Conservation (phyloP, 2,797 vertebrate genomes). For the Liparis tanakae region DNA sequence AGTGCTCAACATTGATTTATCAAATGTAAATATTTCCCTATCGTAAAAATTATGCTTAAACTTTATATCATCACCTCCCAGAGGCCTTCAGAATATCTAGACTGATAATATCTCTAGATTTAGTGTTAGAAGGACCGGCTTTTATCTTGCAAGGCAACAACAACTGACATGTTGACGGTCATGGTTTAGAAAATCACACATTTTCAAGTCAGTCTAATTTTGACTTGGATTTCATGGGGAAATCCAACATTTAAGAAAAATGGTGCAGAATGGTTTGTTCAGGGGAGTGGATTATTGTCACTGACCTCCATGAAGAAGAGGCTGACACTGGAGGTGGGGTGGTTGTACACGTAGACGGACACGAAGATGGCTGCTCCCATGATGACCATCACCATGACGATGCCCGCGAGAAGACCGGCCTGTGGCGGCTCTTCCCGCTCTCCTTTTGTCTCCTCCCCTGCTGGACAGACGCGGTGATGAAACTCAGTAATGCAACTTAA, state of each 20-base stretch:
- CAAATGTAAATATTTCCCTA: too few relatives aligned
- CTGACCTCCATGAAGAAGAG: conserved; percentile 97
- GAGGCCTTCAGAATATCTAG: not conserved
- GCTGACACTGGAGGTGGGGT: conserved; percentile 91
- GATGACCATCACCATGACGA: conserved; percentile 86
- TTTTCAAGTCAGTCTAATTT: not conserved
- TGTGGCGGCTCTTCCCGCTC: conserved; percentile 72
- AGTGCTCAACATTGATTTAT: too few relatives aligned
- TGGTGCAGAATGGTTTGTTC: not conserved
- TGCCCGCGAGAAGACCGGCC: conserved; percentile 86
- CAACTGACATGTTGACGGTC: not conserved
- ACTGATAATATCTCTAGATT: not conserved
- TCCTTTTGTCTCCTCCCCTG: conserved; percentile 33
- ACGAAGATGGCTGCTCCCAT: conserved; percentile 85
- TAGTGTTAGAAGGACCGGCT: not conserved
- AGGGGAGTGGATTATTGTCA: not conserved
- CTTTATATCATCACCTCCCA: not conserved
- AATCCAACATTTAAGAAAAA: not conserved
- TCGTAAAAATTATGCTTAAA: too few relatives aligned
- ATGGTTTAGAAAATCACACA: not conserved
- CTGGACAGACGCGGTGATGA: conserved; percentile 30
- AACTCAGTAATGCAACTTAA: not conserved
- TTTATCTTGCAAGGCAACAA: not conserved
- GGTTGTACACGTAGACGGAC: conserved; percentile 91
- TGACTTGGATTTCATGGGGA: not conserved